A percentile compares a stretch with the other conserved stretches of the same genome.
Evolutionary conservation across 2,113 vertebrate species (phyloP).

Genomic region (Chionis minor): DNA sequence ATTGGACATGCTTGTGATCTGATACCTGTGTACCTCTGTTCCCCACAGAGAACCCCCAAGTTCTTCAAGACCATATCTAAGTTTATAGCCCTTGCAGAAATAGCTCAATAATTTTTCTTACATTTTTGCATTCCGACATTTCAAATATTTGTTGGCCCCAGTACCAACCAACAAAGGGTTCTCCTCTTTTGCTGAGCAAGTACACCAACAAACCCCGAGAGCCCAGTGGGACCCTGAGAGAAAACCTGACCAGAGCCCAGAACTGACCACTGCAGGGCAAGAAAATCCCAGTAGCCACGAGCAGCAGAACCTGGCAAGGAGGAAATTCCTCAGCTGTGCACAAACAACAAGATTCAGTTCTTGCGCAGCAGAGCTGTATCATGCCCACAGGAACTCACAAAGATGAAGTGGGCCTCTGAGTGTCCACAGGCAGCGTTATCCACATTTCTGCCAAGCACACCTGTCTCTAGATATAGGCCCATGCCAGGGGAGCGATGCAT

Average conservation of each 20-base stretch:
- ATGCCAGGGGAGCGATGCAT: neutral
- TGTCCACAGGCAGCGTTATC: neutral
- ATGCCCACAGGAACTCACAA: neutral
- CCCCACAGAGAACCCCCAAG: neutral
- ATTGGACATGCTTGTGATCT: neutral
- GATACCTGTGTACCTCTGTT: neutral
- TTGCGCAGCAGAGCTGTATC: neutral
- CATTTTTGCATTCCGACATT: neutral
- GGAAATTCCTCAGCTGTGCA: neutral
- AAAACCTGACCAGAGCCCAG: neutral
- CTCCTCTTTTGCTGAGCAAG: neutral
- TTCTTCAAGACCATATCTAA: neutral
- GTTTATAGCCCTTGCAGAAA: neutral
- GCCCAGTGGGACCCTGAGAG: neutral
- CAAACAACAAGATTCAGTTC: rapidly evolving
- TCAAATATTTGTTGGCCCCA: neutral
- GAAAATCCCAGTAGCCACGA: neutral
- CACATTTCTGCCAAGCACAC: neutral
- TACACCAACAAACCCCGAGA: neutral
- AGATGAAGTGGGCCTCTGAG: too few relatives aligned
- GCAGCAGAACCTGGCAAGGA: neutral
- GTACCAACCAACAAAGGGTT: neutral
- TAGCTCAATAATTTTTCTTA: neutral
- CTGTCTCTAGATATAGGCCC: neutral
- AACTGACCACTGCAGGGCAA: neutral